phyloP scores from a whole-genome alignment of 2,113 vertebrate genomes.

The Plestiodon gilberti region DNA sequence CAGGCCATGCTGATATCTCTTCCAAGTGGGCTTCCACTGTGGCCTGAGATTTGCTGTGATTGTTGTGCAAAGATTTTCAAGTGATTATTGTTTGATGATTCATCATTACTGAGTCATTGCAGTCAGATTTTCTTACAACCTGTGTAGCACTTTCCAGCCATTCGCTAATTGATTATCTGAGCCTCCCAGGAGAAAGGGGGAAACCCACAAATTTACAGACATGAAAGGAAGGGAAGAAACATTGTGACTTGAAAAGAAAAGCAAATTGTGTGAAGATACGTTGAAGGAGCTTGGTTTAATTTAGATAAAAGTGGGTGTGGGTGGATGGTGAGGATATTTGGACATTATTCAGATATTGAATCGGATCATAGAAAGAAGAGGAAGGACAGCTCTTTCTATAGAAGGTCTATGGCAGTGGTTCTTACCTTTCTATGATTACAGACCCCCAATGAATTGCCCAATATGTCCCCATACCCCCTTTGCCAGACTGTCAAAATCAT shows the following conservation, averaged over 20 bases:
- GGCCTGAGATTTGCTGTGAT: neutral
- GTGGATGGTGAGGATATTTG: neutral
- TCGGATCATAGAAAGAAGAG: neutral
- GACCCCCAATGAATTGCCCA: too few species aligned
- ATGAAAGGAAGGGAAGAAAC: slow-evolving; percentile 38
- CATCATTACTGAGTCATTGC: slow-evolving; percentile 29
- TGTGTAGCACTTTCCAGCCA: slow-evolving; percentile 47
- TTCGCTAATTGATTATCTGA: slow-evolving; percentile 43
- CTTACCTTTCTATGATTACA: too few species aligned
- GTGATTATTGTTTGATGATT: slow-evolving; percentile 8
- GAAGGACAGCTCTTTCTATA: neutral
- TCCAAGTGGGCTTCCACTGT: neutral
- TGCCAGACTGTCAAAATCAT: too few species aligned
- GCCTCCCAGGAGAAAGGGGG: slow-evolving; percentile 18
- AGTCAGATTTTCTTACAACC: slow-evolving; percentile 33
- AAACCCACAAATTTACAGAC: slow-evolving; percentile 43
- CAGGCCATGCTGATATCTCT: neutral
- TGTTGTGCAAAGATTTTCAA: slow-evolving; percentile 14
- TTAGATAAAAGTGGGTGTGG: neutral
- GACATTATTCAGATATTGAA: neutral
- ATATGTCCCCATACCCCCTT: too few species aligned
- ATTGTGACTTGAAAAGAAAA: neutral
- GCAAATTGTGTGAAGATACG: neutral
- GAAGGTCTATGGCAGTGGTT: neutral
- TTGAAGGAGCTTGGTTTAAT: neutral